Evolutionary conservation across 2,797 vertebrate species (phyloP).

Genomic region (Meriones psammophilus): DNA sequence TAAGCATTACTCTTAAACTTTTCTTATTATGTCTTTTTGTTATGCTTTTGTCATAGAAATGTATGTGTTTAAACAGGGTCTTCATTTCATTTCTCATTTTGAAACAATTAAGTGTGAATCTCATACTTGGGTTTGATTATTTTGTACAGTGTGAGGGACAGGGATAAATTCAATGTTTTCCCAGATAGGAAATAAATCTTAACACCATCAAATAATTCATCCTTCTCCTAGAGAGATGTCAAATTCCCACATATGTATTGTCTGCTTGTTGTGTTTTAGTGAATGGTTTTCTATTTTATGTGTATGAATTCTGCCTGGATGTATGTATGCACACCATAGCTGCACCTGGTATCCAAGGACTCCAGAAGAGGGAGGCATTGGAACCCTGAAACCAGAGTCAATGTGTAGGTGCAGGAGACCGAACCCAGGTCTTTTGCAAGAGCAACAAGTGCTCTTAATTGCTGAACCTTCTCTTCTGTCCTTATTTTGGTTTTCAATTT

Average conservation of each 20-base stretch:
- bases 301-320: not conserved
- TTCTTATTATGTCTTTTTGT: not conserved
- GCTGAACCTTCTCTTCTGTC: not conserved
- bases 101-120: not conserved
- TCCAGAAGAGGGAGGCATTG: not conserved
- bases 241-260: not conserved
- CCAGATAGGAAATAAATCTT: not conserved
- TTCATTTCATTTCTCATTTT: constrained; percentile 21
- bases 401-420: not conserved
- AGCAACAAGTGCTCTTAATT: not conserved
- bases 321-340: not conserved
- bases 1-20: not conserved
- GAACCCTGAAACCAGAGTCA: not conserved
- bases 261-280: not conserved
- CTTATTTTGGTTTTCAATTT: not conserved
- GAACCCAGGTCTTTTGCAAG: not conserved
- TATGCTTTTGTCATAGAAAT: not conserved
- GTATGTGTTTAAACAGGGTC: not conserved
- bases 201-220: not conserved
- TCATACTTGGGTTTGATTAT: not conserved
- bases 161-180: not conserved
- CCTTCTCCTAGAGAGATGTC: not conserved
- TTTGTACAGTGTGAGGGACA: not conserved
- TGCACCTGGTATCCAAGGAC: not conserved
- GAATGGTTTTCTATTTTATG: not conserved